Percentiles rank a stretch among this genome's conserved stretches.
Evolutionary conservation across 2,113 vertebrate species (phyloP).

Genomic region (Salvelinus sp.): DNA sequence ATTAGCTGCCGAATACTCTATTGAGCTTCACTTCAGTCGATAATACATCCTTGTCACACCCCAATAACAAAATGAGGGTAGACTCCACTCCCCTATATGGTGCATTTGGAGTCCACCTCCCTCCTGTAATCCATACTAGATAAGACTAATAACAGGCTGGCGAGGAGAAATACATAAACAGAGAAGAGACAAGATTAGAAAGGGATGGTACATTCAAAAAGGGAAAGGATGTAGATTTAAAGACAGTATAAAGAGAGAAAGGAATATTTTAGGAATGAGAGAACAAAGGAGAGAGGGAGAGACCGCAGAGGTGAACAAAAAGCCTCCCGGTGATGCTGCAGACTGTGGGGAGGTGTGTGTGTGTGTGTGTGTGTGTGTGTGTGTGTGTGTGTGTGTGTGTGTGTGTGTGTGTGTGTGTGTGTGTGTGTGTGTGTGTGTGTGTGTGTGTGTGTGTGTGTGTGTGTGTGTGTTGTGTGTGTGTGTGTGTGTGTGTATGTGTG

Average conservation of each 20-base stretch:
- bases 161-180: no score
- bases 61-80: neutral
- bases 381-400: no score
- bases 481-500: neutral
- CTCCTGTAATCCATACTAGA: neutral
- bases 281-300: neutral
- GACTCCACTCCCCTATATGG: neutral
- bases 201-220: slow-evolving; percentile 1
- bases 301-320: slow-evolving; percentile 9
- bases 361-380: neutral
- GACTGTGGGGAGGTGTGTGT: neutral
- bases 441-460: no score
- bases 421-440: no score
- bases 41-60: neutral
- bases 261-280: slow-evolving; percentile 11
- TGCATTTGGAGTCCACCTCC: neutral
- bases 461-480: no score
- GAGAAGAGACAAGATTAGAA: slow-evolving; percentile 22
- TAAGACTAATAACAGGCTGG: neutral
- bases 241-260: neutral
- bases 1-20: no score
- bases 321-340: neutral
- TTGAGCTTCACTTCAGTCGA: neutral
- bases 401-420: no score
- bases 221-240: slow-evolving; percentile 1